phyloP scores from a whole-genome alignment of 1,140 invertebrate species.

The Aphis gossypii region DNA sequence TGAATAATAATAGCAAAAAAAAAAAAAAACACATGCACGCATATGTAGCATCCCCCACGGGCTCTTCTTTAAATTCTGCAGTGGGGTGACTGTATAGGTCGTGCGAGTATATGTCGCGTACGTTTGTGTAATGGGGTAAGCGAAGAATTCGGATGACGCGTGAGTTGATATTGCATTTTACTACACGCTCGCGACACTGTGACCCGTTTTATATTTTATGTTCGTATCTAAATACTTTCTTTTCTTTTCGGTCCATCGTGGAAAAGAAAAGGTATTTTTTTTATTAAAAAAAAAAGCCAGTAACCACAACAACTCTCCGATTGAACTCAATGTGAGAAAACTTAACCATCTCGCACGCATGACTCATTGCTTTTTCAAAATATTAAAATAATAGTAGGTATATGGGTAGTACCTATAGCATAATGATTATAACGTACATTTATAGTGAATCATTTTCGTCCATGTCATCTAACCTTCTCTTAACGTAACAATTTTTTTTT shows the following conservation, averaged over 20 bases:
- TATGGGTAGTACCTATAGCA: no score
- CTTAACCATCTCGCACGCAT: neutral
- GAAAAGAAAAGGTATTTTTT: conserved; percentile 4
- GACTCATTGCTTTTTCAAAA: neutral
- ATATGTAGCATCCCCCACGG: neutral
- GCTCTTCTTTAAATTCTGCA: neutral
- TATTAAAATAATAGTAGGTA: neutral
- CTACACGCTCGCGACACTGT: neutral
- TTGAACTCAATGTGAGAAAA: neutral
- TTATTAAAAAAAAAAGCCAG: neutral
- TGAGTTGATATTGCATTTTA: conserved; percentile 31
- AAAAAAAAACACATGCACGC: neutral
- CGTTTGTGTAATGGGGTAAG: neutral
- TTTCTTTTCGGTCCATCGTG: neutral
- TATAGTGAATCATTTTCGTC: neutral
- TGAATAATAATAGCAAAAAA: neutral
- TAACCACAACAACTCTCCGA: neutral
- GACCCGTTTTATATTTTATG: conserved; percentile 33
- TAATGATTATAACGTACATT: no score
- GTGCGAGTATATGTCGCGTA: neutral
- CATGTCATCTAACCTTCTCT: neutral
- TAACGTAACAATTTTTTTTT: neutral
- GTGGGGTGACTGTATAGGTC: neutral
- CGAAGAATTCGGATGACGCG: neutral
- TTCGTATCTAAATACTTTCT: neutral